Evolutionary conservation across 2,113 vertebrate genomes (phyloP).

Genomic region (Fulica atra): DNA sequence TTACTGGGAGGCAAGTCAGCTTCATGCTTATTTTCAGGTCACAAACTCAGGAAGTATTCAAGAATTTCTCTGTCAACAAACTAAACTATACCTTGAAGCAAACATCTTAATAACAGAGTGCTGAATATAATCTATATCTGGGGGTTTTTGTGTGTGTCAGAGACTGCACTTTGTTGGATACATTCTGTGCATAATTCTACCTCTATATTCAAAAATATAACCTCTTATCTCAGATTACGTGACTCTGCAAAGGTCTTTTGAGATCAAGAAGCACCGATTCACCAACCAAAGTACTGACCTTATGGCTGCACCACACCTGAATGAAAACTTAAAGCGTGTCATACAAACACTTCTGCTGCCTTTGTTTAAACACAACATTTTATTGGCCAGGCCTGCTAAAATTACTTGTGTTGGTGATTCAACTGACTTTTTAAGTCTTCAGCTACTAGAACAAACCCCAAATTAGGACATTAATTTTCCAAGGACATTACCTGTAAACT

Average conservation of each 20-base stretch:
- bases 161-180: neutral
- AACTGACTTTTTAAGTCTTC: neutral
- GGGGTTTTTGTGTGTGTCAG: neutral
- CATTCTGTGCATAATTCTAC: neutral
- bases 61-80: neutral
- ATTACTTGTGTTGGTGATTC: neutral
- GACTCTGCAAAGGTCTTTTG: neutral
- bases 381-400: neutral
- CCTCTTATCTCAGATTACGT: fast-evolving
- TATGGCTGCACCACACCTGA: neutral
- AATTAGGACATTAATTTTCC: neutral
- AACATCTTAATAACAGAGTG: neutral
- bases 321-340: neutral
- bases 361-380: neutral
- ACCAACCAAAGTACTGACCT: neutral
- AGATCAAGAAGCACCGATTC: neutral
- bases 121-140: neutral
- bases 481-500: neutral
- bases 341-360: neutral
- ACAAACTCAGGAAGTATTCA: neutral
- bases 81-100: neutral
- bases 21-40: constrained; percentile 13
- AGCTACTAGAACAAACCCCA: neutral
- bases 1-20: neutral
- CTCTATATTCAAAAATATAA: neutral